Evolutionary conservation across 2,888 invertebrate genomes (phyloP).

Genomic region (Hirtodrosophila cameraria): DNA sequence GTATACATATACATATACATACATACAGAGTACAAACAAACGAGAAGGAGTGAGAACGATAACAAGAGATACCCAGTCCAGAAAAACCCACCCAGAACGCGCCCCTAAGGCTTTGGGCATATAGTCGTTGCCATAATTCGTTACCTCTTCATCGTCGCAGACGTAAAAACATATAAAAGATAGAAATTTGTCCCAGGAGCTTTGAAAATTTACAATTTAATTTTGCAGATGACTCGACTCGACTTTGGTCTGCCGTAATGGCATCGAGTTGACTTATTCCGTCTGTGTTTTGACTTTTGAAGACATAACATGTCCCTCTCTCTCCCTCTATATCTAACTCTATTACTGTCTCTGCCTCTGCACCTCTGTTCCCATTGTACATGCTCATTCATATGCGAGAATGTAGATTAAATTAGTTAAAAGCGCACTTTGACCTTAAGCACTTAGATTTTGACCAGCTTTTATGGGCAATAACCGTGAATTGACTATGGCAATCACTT

Average conservation of each 20-base stretch:
- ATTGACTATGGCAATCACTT: conserved; percentile 38
- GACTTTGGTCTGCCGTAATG: conserved; percentile 38
- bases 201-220: conserved; percentile 76
- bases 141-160: conserved; percentile 60
- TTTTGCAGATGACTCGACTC: conserved; percentile 66
- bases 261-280: conserved; percentile 40
- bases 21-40: too few relatives aligned
- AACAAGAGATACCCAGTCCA: conserved; percentile 35
- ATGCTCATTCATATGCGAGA: conserved; percentile 29
- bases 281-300: conserved; percentile 48
- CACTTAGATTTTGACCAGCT: conserved; percentile 47
- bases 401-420: conserved; percentile 54
- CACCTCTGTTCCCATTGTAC: not conserved
- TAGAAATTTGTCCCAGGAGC: conserved; percentile 75
- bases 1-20: conserved; percentile 16
- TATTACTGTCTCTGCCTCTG: not conserved
- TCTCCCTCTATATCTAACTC: not conserved
- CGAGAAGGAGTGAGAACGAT: conserved; percentile 10
- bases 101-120: conserved; percentile 39
- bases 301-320: conserved; percentile 19
- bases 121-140: conserved; percentile 60
- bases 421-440: conserved; percentile 51
- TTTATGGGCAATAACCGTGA: conserved; percentile 44
- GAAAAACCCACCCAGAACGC: conserved; percentile 15
- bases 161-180: conserved; percentile 66